Conservation (phyloP, 1,140 invertebrate genomes). For the Odontomachus brunneus region DNA sequence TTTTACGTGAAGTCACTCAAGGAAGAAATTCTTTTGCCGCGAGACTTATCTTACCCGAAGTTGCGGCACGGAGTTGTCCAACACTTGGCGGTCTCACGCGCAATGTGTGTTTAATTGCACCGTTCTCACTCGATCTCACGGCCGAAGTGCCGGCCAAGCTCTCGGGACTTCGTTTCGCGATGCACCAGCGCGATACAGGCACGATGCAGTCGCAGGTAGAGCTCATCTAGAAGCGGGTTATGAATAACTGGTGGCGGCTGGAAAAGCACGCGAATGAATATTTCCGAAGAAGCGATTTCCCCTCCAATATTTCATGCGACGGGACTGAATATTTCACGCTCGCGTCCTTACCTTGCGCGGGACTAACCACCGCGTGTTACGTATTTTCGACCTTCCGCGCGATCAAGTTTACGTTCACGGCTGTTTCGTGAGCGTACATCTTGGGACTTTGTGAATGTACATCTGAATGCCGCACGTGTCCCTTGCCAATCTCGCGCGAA, state of each 20-base stretch:
- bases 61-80: too few species aligned
- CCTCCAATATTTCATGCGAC: slow-evolving; percentile 50
- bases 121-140: too few species aligned
- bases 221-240: slow-evolving; percentile 71
- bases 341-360: not conserved
- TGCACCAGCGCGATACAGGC: not conserved
- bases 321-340: slow-evolving; percentile 27
- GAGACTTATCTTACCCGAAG: too few species aligned
- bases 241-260: slow-evolving; percentile 71
- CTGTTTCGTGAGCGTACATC: not conserved
- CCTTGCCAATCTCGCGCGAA: too few species aligned
- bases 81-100: too few species aligned
- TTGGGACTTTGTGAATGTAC: slow-evolving; percentile 11
- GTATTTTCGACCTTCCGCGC: not conserved
- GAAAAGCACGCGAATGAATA: slow-evolving; percentile 66
- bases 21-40: too few species aligned
- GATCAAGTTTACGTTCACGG: slow-evolving; percentile 41
- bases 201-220: slow-evolving; percentile 10
- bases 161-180: slow-evolving; percentile 30
- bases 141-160: slow-evolving; percentile 3
- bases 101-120: too few species aligned
- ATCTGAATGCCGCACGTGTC: not conserved
- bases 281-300: slow-evolving; percentile 62
- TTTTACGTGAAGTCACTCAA: too few species aligned
- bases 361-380: not conserved